A percentile compares a stretch with the other conserved stretches of the same genome.
Evolutionary conservation across 2,888 invertebrate genomes (phyloP).

Genomic region (Bellardia bayeri): DNA sequence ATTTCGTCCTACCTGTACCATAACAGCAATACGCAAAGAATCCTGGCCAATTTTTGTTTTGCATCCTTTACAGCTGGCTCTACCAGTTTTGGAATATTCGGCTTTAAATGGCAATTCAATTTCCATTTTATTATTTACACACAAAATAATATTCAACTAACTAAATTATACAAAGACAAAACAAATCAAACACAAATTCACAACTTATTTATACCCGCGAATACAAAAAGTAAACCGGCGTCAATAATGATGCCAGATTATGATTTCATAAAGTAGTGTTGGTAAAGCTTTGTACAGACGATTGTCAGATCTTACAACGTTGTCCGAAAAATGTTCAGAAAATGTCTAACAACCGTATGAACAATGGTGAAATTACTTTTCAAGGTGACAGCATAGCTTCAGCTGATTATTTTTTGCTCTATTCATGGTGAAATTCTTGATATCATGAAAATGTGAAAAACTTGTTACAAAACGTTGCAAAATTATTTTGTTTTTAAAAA

Average conservation of each 20-base stretch:
- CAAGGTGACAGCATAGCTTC: too few relatives aligned
- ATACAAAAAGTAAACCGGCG: neutral
- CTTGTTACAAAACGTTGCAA: too few relatives aligned
- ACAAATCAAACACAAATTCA: neutral
- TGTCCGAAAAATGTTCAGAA: too few relatives aligned
- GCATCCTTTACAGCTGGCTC: slow-evolving; percentile 94
- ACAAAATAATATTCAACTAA: neutral
- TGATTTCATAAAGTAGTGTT: too few relatives aligned
- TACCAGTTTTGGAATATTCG: slow-evolving; percentile 95
- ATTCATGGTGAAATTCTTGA: too few relatives aligned
- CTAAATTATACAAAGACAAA: neutral
- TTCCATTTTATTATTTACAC: slow-evolving; percentile 70
- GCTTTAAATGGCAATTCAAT: slow-evolving; percentile 90
- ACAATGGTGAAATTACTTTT: too few relatives aligned
- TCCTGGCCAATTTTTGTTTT: slow-evolving; percentile 91
- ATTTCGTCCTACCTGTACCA: slow-evolving; percentile 91
- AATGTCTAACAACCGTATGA: too few relatives aligned
- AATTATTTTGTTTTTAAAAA: too few relatives aligned
- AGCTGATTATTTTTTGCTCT: too few relatives aligned
- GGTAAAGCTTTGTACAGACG: too few relatives aligned
- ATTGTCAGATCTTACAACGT: too few relatives aligned
- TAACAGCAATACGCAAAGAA: slow-evolving; percentile 90
- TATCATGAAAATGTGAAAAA: too few relatives aligned
- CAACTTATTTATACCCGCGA: neutral
- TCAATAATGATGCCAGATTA: neutral